These are phyloP conservation scores for Andricus quercusramuli DNA, from an alignment of 2,888 invertebrate genomes.

Conservation along the genomic window DNA sequence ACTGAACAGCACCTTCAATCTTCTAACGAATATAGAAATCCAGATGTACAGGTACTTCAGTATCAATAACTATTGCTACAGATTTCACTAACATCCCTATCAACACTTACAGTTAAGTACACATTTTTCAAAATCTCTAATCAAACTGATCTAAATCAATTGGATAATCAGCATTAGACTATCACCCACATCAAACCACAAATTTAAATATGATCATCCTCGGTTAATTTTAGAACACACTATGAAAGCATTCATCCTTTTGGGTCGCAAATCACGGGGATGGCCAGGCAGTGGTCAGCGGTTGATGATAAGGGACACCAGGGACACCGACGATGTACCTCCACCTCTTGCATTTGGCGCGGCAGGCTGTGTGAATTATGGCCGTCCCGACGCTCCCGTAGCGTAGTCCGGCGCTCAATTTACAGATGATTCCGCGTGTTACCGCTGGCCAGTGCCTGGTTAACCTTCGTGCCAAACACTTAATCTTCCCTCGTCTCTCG, in stretches of 20 bases:
- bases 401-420: slow-evolving; percentile 80
- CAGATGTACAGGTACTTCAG: too few relatives aligned
- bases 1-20: too few relatives aligned
- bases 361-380: slow-evolving; percentile 79
- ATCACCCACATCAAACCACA: too few relatives aligned
- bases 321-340: slow-evolving; percentile 27
- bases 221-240: slow-evolving; percentile 15
- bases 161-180: too few relatives aligned
- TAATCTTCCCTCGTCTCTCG: slow-evolving; percentile 75
- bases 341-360: slow-evolving; percentile 61
- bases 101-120: too few relatives aligned
- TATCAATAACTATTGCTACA: too few relatives aligned
- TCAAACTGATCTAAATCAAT: too few relatives aligned
- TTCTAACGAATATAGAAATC: too few relatives aligned
- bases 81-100: too few relatives aligned
- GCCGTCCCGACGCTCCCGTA: slow-evolving; percentile 73
- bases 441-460: slow-evolving; percentile 79
- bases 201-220: neutral
- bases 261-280: slow-evolving; percentile 55
- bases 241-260: slow-evolving; percentile 30
- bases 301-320: slow-evolving; percentile 56
- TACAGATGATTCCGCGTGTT: slow-evolving; percentile 82
- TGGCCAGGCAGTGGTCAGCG: slow-evolving; percentile 49
- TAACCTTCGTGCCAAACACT: slow-evolving; percentile 78
- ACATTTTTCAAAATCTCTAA: too few relatives aligned